Evolutionary conservation across 2,797 vertebrate genomes (phyloP).

Genomic region (Ataeniobius toweri): DNA sequence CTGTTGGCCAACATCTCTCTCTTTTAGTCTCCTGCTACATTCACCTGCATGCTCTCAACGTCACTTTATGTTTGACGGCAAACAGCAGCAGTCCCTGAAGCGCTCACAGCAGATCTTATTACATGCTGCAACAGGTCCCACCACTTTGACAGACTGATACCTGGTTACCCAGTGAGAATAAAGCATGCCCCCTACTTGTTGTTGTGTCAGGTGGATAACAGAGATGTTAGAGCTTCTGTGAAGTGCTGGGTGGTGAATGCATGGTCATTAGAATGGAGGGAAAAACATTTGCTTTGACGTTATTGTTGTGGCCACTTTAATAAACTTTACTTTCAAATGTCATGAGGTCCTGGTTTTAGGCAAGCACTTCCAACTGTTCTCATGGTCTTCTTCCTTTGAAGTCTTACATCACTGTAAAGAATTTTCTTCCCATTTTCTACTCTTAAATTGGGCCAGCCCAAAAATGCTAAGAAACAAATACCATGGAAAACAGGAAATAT

Average conservation of each 20-base stretch:
- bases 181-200: conserved; percentile 15
- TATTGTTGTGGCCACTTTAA: no score
- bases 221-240: neutral
- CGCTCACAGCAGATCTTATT: conserved; percentile 50
- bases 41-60: conserved; percentile 18
- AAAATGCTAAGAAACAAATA: neutral
- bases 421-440: neutral
- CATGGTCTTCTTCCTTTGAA: neutral
- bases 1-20: neutral
- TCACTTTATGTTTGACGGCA: conserved; percentile 22
- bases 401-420: neutral
- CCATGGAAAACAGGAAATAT: no score
- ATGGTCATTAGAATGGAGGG: no score
- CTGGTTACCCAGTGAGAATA: conserved; percentile 7
- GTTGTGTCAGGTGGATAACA: conserved; percentile 20
- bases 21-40: conserved; percentile 14
- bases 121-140: conserved; percentile 44
- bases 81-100: conserved; percentile 41
- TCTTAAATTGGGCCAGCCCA: conserved; percentile 2
- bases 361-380: no score
- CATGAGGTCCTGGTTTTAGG: no score
- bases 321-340: no score
- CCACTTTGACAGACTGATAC: conserved; percentile 27
- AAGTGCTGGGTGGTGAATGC: neutral
- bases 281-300: no score